These are phyloP conservation scores for Vireo altiloquus DNA, from an alignment of 2,113 vertebrate genomes.

Conservation along the genomic window DNA sequence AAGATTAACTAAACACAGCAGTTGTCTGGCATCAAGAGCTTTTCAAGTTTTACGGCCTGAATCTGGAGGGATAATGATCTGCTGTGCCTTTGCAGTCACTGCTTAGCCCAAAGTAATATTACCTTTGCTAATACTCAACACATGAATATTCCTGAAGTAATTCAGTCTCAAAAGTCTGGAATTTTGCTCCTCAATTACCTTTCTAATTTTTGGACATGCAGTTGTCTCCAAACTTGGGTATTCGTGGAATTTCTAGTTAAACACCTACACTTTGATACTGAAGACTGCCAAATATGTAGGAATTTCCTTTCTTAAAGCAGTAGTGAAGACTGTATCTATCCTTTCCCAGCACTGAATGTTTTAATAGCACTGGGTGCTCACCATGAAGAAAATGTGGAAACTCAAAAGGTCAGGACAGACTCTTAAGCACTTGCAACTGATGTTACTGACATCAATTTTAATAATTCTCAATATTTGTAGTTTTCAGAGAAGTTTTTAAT, in stretches of 20 bases:
- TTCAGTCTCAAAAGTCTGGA: slow-evolving; percentile 73
- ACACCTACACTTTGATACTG: slow-evolving; percentile 76
- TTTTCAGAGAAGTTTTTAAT: slow-evolving; percentile 79
- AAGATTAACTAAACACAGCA: slow-evolving; percentile 75
- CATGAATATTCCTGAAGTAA: slow-evolving; percentile 70
- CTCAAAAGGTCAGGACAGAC: slow-evolving; percentile 71
- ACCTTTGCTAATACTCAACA: slow-evolving; percentile 73
- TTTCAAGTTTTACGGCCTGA: slow-evolving; percentile 72
- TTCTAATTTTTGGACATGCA: slow-evolving; percentile 74
- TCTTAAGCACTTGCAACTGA: slow-evolving; percentile 74
- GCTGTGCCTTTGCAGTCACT: slow-evolving; percentile 84
- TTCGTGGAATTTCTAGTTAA: slow-evolving; percentile 77
- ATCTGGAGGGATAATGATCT: slow-evolving; percentile 75
- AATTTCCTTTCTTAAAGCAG: slow-evolving; percentile 74
- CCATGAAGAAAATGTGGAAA: slow-evolving; percentile 73
- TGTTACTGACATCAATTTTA: slow-evolving; percentile 78
- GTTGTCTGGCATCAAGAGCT: slow-evolving; percentile 77
- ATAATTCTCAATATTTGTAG: slow-evolving; percentile 77
- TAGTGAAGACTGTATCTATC: slow-evolving; percentile 73
- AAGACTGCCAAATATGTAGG: slow-evolving; percentile 84
- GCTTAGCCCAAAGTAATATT: slow-evolving; percentile 82
- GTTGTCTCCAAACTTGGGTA: slow-evolving; percentile 76
- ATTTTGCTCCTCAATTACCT: slow-evolving; percentile 67
- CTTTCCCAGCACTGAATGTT: slow-evolving; percentile 80
- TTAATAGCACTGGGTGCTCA: slow-evolving; percentile 76